phyloP scores from a whole-genome alignment of 2,113 vertebrate genomes.

The Casuarius casuarius region DNA sequence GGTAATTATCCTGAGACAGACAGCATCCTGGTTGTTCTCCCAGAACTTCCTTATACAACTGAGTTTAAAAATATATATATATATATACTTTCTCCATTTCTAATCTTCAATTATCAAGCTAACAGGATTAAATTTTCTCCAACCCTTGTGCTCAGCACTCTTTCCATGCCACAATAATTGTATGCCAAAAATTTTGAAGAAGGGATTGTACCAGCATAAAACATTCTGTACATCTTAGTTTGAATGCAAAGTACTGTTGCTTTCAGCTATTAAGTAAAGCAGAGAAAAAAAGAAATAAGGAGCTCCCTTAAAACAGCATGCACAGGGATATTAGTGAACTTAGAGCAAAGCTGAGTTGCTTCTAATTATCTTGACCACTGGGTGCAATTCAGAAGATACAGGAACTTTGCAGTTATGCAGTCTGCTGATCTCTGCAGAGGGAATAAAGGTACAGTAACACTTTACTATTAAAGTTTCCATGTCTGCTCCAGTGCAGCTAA shows the following conservation, averaged over 20 bases:
- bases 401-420: not conserved
- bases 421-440: not conserved
- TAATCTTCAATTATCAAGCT: not conserved
- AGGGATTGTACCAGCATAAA: not conserved
- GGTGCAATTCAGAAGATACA: not conserved
- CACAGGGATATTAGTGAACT: not conserved
- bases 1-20: not conserved
- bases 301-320: not conserved
- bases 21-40: not conserved
- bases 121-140: not conserved
- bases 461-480: slow-evolving; percentile 5
- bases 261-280: not conserved
- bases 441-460: not conserved
- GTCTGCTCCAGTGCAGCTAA: slow-evolving; percentile 21
- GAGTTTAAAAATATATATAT: not conserved
- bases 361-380: not conserved
- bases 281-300: not conserved
- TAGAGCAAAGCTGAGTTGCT: not conserved
- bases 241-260: not conserved
- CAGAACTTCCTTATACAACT: not conserved
- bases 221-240: not conserved
- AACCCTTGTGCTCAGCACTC: not conserved
- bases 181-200: not conserved
- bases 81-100: not conserved
- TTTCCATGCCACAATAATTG: not conserved